Percentiles rank a stretch among this genome's conserved stretches.
Conservation (phyloP, 1,140 invertebrate genomes). For the Heliconius melpomene region DNA sequence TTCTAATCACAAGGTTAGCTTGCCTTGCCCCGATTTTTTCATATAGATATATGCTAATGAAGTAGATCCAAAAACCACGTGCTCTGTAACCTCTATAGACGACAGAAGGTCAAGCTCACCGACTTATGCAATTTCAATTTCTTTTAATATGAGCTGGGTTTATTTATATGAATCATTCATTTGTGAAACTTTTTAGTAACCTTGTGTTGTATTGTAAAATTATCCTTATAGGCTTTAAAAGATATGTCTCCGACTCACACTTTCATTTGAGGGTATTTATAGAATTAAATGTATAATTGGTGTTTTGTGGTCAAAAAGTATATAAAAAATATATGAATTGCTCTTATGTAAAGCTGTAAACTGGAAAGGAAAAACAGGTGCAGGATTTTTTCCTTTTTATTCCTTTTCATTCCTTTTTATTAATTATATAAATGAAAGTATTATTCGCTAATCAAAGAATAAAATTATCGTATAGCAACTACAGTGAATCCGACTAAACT, state of each 20-base stretch:
- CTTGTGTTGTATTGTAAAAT: background rate
- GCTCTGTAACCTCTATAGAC: background rate
- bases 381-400: background rate
- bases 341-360: background rate
- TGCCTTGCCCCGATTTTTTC: background rate
- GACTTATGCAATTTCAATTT: background rate
- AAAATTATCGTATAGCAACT: too few relatives aligned
- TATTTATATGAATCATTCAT: constrained; percentile 3
- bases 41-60: background rate
- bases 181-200: background rate
- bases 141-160: background rate
- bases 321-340: background rate
- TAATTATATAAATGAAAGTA: too few relatives aligned
- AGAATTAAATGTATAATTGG: background rate
- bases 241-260: background rate
- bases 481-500: too few relatives aligned
- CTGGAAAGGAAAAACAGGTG: background rate
- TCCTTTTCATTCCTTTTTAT: background rate
- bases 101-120: background rate
- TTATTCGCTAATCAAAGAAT: too few relatives aligned
- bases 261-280: background rate
- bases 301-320: background rate
- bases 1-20: background rate
- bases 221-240: background rate
- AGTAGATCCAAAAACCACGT: background rate